Evolutionary conservation across 1,140 invertebrate species (phyloP), one percentile per base, ranked within the genome.

Genomic region (Brachionus asplanchnoidis): DNA sequence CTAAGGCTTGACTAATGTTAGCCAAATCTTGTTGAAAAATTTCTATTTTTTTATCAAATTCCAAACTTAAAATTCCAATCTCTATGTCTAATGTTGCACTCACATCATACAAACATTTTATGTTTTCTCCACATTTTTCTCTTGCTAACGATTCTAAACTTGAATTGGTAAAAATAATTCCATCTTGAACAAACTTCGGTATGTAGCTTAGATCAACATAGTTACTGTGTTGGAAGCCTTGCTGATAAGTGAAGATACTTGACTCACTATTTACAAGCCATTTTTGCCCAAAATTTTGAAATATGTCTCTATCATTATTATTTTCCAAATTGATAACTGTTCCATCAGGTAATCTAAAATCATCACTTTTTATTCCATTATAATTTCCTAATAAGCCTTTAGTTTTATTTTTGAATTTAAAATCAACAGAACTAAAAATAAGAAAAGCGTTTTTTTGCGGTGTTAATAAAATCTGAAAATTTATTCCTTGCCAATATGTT

Each of bases 351-450:
- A 78, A 20, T 17, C 66, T 78, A 44, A 86, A 86, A 65, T 87
- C 87, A 85, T 87, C 85, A 6, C 20, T 70, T 14, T 60, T 46
- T 40, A 85, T 26, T 3, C 79, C 85, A 85, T 87, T 85, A 60
- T 85, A 86, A 60, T 86, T 86, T 14, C 87, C 87, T 5, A 87
- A 73, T 11, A 87, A 65, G 8, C 87, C 87, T 32, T 36, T 17
- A 44, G 86, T 86, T 44, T 86, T 85, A 12, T 77, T 78, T 75
- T 68, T 70, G 73, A 85, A 86, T 46, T 14, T 66, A 2, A 53
- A 32, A 17, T 85, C 66, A n/a, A 86, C 46, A 3, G 65, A 46
- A 3, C 86, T 32, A 44, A 44, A 77, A 44, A 87, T 66, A 2
- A 70, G 6, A 50, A 77, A 53, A 26, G 73, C 42, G 9, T 77